Base-by-base conservation (phyloP, 2,797 vertebrate genomes). In the Anolis apletophallus region DNA sequence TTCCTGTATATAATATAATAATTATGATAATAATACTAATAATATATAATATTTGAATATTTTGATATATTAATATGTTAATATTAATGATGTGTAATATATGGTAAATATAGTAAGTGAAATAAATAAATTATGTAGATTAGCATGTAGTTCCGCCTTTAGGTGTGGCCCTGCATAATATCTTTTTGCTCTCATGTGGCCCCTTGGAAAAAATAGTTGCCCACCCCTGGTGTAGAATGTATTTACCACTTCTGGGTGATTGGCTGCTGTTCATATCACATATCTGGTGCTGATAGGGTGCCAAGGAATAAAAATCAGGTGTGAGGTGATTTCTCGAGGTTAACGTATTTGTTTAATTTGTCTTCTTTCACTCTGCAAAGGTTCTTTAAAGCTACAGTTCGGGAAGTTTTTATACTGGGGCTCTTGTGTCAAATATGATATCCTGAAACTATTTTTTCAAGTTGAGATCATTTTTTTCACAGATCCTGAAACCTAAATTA, bases 371-470 rank as follows among this genome's bases (percentile, higher is more conserved):
- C 8, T 29, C 36, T 80, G n/a, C 16, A 80, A 79, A 55, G 52
- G 52, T 46, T 61, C 17, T 3, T 68, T 50, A 76, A 46, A 89
- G 80, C 57, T 73, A 4, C 89, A 74, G 86, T 50, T 86, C 71
- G 80, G 34, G 69, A n/a, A 4, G 79, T 59, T 5, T 88, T 77
- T 8, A 17, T 32, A 17, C 79, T 21, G 6, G 64, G 59, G 46
- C 71, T 19, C 34, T 40, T 85, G 61, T 83, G 69, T 59, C 13
- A 36, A 26, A 82, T 57, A 54, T 59, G 61, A 32, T 52, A 32
- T 68, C 34, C 10, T 26, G 52, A 81, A 81, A 36, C n/a, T 23
- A 16, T 55, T 52, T 46, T 69, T 32, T 1, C n/a, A 46, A 52
- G 16, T 81, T 34, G 67, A 23, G 50, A 54, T 1, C 34, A 32